Conservation (phyloP, 1,140 invertebrate species). For the Lerema accius region DNA sequence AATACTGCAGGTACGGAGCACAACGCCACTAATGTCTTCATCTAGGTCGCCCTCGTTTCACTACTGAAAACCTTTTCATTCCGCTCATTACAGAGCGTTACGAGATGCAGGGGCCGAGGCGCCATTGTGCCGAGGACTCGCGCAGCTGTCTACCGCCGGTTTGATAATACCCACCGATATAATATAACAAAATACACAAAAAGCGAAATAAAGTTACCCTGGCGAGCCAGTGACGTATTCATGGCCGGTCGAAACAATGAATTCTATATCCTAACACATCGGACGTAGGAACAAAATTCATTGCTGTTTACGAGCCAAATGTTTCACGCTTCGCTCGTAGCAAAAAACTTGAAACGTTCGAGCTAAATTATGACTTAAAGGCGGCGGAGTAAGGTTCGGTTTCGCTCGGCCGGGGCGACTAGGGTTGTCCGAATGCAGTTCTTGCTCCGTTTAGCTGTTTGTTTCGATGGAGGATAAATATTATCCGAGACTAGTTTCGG, state of each 20-base stretch:
- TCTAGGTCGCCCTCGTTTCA: conserved; percentile 26
- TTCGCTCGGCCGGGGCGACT: conserved; percentile 14
- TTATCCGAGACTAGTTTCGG: conserved; percentile 61
- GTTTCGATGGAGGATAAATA: conserved; percentile 62
- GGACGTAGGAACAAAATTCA: conserved; percentile 31
- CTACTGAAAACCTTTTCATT: conserved; percentile 31
- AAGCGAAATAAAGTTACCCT: conserved; percentile 42
- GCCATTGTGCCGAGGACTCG: conserved; percentile 22
- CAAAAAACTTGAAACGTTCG: conserved; percentile 36
- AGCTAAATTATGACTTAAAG: conserved; percentile 19
- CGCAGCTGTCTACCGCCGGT: not conserved
- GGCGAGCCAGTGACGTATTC: conserved; percentile 43
- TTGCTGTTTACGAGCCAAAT: conserved; percentile 21
- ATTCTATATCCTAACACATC: conserved; percentile 24
- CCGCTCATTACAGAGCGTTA: conserved; percentile 24
- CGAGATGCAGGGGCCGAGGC: conserved; percentile 8
- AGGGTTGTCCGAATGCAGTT: conserved; percentile 43
- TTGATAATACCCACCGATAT: conserved; percentile 14
- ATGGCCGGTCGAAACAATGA: conserved; percentile 15
- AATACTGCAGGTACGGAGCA: conserved; percentile 1
- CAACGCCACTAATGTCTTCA: conserved; percentile 5
- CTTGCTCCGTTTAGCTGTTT: conserved; percentile 47
- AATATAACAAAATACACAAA: conserved; percentile 40
- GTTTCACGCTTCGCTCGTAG: conserved; percentile 37
- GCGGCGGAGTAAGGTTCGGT: conserved; percentile 33